Base-by-base conservation (phyloP, 2,113 vertebrate species). In the Microcebus lehilahytsara region DNA sequence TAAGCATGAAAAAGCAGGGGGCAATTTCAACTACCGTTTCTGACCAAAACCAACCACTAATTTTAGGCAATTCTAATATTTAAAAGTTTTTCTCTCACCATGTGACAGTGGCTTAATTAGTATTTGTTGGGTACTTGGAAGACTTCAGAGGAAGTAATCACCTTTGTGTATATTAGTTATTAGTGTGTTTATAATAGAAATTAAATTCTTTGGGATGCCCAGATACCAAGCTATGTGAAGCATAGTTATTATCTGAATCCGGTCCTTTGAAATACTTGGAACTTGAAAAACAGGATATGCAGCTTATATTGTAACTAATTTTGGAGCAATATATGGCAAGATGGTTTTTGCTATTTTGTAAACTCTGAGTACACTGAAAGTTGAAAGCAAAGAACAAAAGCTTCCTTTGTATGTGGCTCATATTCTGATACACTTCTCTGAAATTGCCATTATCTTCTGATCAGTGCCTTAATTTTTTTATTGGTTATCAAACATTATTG, bases 181-280 rank as follows among this genome's bases (percentile, higher is more conserved):
- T 88, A 91, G 64, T 86, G 11, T 96, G 14, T 86, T 77, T 88
- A 20, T 69, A 74, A 66, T 64, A 95, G 42, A 93, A 71, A 87
- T 84, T 74, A 89, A 96, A 60, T 53, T 66, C 3, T 81, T 67
- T 62, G 49, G 42, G 2, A 62, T 95, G 22, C 74, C 5, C 37
- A 92, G 80, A 53, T 83, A 83, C n/a, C 32, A 91, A 62, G 62
- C 83, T 89, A 3, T 60, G 74, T 75, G 42, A 95, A 69, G n/a
- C 69, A 27, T 23, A 93, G 23, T 37, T 93, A 6, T 78, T 81
- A 62, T 25, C 34, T 91, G 92, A 94, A 83, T 89, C 92, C 74
- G 37, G 37, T 71, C 58, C 74, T 97, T 96, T 95, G 95, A 93
- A 97, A 93, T 97, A 92, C 89, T 93, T 97, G 42, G 85, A 91